A percentile compares a stretch with the other conserved stretches of the same genome.
Evolutionary conservation across 2,113 vertebrate species (phyloP).

Genomic region (Psittacula cyanocephala): DNA sequence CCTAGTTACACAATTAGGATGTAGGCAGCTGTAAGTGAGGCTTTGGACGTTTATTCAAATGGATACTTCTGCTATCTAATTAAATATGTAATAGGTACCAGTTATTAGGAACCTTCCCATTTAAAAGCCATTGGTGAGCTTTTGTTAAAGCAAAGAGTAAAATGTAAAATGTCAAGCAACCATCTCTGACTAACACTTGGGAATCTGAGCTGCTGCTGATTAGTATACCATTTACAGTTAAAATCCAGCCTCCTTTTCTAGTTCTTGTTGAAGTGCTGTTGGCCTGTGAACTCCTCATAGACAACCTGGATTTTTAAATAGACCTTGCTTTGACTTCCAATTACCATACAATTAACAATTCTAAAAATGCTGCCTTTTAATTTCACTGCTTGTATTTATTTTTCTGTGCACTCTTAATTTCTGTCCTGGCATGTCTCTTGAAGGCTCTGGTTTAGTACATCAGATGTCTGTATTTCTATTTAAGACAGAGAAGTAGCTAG

Average conservation of each 20-base stretch:
- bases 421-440: not conserved
- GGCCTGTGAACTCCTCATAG: conserved; percentile 68
- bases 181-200: conserved; percentile 59
- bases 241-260: conserved; percentile 68
- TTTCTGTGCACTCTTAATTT: conserved; percentile 38
- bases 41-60: not conserved
- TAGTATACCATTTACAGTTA: conserved; percentile 74
- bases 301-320: conserved; percentile 69
- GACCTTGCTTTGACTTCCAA: conserved; percentile 71
- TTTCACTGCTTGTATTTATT: conserved; percentile 55
- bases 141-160: conserved; percentile 49
- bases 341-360: conserved; percentile 72
- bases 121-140: conserved; percentile 2
- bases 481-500: not conserved
- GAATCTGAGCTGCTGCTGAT: conserved; percentile 54
- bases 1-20: not conserved
- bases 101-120: not conserved
- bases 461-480: not conserved
- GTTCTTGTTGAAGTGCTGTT: conserved; percentile 69
- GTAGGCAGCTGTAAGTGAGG: not conserved
- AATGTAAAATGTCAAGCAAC: conserved; percentile 66
- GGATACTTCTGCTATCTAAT: not conserved
- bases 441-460: not conserved
- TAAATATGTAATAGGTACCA: not conserved
- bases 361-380: conserved; percentile 62